These are phyloP conservation scores for Chrysemys picta DNA, from an alignment of 2,113 vertebrate species.

Conservation along the genomic window DNA sequence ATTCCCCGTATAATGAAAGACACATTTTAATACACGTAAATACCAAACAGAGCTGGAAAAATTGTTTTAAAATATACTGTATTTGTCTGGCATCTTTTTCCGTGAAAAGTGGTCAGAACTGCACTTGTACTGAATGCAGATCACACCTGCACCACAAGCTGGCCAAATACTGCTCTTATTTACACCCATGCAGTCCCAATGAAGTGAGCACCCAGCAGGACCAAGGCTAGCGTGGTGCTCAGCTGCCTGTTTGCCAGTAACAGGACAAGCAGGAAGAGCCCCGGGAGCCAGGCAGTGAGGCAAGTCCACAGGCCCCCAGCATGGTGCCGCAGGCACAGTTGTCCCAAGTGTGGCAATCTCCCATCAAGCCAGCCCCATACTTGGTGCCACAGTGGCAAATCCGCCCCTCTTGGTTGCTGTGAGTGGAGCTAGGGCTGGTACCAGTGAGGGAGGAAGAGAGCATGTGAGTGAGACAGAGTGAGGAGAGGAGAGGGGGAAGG, in stretches of 20 bases:
- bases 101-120: not conserved
- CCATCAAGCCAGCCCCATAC: too few species aligned
- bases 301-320: too few species aligned
- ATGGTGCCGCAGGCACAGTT: too few species aligned
- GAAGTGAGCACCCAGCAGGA: not conserved
- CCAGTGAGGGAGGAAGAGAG: too few species aligned
- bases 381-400: too few species aligned
- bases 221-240: not conserved
- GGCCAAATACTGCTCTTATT: not conserved
- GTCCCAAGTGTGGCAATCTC: too few species aligned
- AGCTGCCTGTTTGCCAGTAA: not conserved
- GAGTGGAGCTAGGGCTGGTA: too few species aligned
- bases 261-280: not conserved
- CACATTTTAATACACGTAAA: not conserved
- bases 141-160: not conserved
- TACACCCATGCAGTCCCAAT: not conserved
- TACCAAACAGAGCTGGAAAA: not conserved
- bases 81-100: not conserved
- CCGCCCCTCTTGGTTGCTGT: too few species aligned
- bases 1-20: rapidly evolving
- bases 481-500: too few species aligned
- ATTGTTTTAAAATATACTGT: not conserved
- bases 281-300: too few species aligned
- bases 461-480: too few species aligned
- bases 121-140: not conserved